These are phyloP conservation scores for Elephas maximus DNA, from an alignment of 2,113 vertebrate genomes.

Conservation along the genomic window DNA sequence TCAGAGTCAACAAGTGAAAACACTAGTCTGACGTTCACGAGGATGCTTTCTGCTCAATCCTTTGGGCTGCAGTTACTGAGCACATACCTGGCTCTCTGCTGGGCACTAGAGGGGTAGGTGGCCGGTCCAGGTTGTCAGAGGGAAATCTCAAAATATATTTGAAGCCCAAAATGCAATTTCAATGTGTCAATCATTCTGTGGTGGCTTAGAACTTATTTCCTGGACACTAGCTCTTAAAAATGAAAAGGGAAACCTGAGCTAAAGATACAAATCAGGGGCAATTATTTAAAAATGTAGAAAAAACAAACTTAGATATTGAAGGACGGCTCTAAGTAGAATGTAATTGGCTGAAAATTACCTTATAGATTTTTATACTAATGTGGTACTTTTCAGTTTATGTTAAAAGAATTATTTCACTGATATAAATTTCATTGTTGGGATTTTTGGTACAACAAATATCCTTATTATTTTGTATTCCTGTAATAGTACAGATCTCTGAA, in stretches of 20 bases:
- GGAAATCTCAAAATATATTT: not conserved
- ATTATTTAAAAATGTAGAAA: slow-evolving; percentile 50
- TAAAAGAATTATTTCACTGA: slow-evolving; percentile 5
- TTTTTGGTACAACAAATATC: slow-evolving; percentile 27
- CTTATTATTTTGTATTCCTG: not conserved
- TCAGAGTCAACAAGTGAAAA: slow-evolving; percentile 26
- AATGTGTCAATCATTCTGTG: not conserved
- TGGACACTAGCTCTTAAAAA: slow-evolving; percentile 16
- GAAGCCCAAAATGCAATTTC: not conserved
- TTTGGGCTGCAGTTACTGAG: not conserved
- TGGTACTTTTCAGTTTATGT: slow-evolving; percentile 1
- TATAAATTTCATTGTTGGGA: slow-evolving; percentile 26
- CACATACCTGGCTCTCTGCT: not conserved
- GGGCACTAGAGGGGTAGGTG: accelerated
- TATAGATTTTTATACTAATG: slow-evolving; percentile 52
- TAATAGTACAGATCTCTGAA: not conserved
- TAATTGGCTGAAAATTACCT: slow-evolving; percentile 68
- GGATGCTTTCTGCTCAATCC: not conserved
- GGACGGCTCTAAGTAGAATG: not conserved
- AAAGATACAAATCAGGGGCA: slow-evolving; percentile 57
- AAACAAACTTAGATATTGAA: not conserved
- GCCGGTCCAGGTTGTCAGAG: not conserved
- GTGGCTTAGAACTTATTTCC: not conserved
- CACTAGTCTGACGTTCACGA: not conserved
- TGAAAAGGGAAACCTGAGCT: not conserved